Base-by-base conservation (phyloP, 2,888 invertebrate genomes). In the Bedellia somnulentella region DNA sequence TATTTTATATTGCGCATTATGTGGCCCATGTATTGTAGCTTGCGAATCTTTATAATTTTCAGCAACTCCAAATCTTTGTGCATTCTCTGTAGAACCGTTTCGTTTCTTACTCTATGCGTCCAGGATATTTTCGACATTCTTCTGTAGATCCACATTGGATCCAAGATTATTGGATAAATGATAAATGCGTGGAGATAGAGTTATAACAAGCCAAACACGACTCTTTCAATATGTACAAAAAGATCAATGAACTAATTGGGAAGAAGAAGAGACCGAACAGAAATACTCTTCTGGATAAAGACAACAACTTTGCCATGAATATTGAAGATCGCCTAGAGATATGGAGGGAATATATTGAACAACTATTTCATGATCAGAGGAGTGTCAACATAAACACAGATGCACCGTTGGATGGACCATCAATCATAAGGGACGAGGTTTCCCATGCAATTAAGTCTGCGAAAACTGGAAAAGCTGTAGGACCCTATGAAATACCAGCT, bases 181-280 rank as follows among this genome's bases (percentile, higher is more conserved):
- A 24, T 9, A 24, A 24, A 24, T 24, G 24, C 24, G 9, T 4
- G 13, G 24, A 24, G 3, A 11, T 24, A 14, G 17, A 27, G 27
- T 3, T 15, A 15, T 9, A 15, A 11, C 27, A 27, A 27, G 17
- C 27, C 27, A 27, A 27, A 27, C 15, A 27, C 15, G 8, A 27
- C 13, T 9, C 27, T 16, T 27, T 27, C 17, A 27, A 27, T 15
- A 27, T 27, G 27, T 27, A 27, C 15, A 27, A 27, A 9, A 14
- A 15, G 15, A 27, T 27, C 3, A 27, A 27, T 10, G 27, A 27
- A n/a, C 15, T 27, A 14, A 27, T 27, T 3, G 27, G 27, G 14
- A 15, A 15, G 13, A 27, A 27, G 27, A 27, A 15, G 27, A 15
- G n/a, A 15, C 15, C 27, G 16, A 14, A 14, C 15, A 3, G 10